Conservation (phyloP, 2,888 invertebrate genomes). For the Tenthredo distinguenda region DNA sequence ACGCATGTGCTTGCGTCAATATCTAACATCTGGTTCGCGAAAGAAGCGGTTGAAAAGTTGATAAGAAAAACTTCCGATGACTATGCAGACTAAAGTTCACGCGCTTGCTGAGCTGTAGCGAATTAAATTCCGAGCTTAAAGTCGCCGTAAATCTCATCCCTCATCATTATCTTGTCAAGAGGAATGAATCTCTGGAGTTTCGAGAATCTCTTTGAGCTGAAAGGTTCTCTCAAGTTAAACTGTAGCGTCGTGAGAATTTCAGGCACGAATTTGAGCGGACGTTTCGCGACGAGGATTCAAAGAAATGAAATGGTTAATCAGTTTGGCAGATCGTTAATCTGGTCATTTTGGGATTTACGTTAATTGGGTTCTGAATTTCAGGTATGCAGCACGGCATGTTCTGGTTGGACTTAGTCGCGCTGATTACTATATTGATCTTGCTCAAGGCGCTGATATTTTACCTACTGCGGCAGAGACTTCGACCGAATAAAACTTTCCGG, state of each 20-base stretch:
- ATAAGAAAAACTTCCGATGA: neutral
- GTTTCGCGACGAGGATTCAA: neutral
- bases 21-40: neutral
- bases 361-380: constrained; percentile 54
- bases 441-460: constrained; percentile 87
- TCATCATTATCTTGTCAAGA: neutral
- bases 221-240: too few species aligned
- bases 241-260: too few species aligned
- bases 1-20: neutral
- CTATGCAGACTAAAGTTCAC: neutral
- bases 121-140: neutral
- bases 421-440: constrained; percentile 82
- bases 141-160: neutral
- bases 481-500: constrained; percentile 86
- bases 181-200: neutral
- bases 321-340: neutral
- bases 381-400: constrained; percentile 85
- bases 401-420: constrained; percentile 84
- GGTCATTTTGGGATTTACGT: neutral
- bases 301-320: neutral
- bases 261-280: neutral
- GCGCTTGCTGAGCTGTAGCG: neutral
- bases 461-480: constrained; percentile 85
- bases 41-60: neutral
- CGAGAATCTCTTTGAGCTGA: neutral